Conservation (phyloP, 2,888 invertebrate genomes). For the Lasioglossum leucozonium region DNA sequence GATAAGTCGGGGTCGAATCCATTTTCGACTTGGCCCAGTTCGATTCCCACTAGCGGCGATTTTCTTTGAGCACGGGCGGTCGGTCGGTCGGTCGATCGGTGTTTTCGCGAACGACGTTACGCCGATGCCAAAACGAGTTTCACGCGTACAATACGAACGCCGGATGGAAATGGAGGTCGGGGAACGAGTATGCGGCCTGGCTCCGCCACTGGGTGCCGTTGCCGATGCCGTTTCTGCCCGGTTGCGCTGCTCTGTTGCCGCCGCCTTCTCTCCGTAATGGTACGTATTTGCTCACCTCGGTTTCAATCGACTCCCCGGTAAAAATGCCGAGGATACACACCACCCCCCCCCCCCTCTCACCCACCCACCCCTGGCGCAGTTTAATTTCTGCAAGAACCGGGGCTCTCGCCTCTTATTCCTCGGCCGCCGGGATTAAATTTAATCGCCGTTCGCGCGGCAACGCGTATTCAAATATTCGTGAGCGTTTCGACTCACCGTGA, state of each 20-base stretch:
- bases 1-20: conserved; percentile 22
- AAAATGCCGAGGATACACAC: conserved; percentile 32
- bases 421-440: conserved; percentile 45
- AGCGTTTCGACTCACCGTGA: background rate
- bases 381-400: conserved; percentile 43
- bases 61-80: conserved; percentile 14
- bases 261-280: conserved; percentile 29
- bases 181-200: conserved; percentile 34
- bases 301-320: conserved; percentile 47
- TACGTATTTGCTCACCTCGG: conserved; percentile 49
- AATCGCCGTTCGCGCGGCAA: conserved; percentile 36
- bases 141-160: conserved; percentile 40
- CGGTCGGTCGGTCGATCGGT: background rate
- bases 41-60: conserved; percentile 42
- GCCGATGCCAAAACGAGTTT: conserved; percentile 44
- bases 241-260: conserved; percentile 25
- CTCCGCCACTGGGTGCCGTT: background rate
- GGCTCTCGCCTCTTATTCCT: conserved; percentile 17
- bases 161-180: conserved; percentile 54
- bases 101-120: conserved; percentile 43
- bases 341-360: background rate
- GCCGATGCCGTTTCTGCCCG: conserved; percentile 35
- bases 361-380: background rate
- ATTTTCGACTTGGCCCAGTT: conserved; percentile 42
- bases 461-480: conserved; percentile 12